phyloP scores from a whole-genome alignment of 2,797 vertebrate species.

The Coilia nasus region DNA sequence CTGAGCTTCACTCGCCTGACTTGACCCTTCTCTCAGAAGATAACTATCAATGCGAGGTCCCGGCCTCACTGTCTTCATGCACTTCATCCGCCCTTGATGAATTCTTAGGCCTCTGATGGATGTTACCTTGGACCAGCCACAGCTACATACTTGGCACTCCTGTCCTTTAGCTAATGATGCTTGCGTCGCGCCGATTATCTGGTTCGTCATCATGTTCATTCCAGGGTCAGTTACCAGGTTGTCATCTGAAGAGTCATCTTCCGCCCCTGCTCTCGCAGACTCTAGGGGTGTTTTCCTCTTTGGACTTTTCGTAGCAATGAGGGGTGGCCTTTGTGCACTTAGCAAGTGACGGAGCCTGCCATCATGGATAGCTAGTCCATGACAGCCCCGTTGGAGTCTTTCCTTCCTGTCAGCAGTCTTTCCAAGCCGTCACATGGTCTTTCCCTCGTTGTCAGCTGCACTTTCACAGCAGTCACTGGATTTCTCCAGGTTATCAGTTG shows the following conservation, averaged over 20 bases:
- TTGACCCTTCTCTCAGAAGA: conserved; percentile 25
- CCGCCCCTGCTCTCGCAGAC: background rate
- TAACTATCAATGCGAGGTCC: conserved; percentile 37
- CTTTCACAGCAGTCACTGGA: conserved; percentile 29
- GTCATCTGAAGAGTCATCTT: conserved; percentile 15
- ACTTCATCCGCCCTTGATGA: conserved; percentile 37
- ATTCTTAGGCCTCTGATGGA: conserved; percentile 31
- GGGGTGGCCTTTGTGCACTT: too few species aligned
- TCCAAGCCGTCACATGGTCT: conserved; percentile 5
- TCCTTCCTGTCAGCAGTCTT: conserved; percentile 30
- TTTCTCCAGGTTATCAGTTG: background rate
- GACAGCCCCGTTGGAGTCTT: background rate
- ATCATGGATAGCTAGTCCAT: too few species aligned
- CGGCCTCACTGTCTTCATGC: conserved; percentile 17
- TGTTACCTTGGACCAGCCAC: conserved; percentile 38
- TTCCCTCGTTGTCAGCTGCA: background rate
- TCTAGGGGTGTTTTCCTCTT: too few species aligned
- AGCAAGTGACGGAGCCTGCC: too few species aligned
- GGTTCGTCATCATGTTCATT: too few species aligned
- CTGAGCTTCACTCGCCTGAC: conserved; percentile 33
- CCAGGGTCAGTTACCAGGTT: background rate
- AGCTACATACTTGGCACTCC: conserved; percentile 10
- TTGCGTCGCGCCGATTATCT: too few species aligned
- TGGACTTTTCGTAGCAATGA: too few species aligned
- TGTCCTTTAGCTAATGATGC: conserved; percentile 5